Conservation (phyloP, 1,140 invertebrate species). For the Drosophila willistoni region DNA sequence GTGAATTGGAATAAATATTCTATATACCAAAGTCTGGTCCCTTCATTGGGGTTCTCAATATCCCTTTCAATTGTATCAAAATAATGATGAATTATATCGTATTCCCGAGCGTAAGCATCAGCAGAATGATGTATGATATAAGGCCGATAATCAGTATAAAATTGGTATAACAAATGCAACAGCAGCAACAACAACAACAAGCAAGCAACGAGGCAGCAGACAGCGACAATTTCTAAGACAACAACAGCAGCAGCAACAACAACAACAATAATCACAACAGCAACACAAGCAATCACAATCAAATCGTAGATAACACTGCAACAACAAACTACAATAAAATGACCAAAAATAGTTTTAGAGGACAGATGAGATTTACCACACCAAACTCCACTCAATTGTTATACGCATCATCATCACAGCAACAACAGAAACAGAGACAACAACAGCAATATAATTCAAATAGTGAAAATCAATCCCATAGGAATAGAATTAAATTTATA, state of each 20-base stretch:
- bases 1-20: too few relatives aligned
- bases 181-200: conserved; percentile 23
- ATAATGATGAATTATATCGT: conserved; percentile 90
- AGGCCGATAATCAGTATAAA: conserved; percentile 69
- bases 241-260: conserved; percentile 42
- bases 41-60: too few relatives aligned
- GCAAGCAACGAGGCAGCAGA: conserved; percentile 57
- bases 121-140: too few relatives aligned
- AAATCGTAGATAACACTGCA: conserved; percentile 62
- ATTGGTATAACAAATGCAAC: conserved; percentile 63
- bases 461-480: conserved; percentile 67
- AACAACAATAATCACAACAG: conserved; percentile 43
- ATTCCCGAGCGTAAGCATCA: conserved; percentile 63
- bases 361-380: conserved; percentile 72
- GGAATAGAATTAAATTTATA: conserved; percentile 56
- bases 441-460: conserved; percentile 60
- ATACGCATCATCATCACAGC: conserved; percentile 69
- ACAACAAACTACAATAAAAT: conserved; percentile 72
- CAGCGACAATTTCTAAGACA: conserved; percentile 60
- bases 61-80: conserved; percentile 88
- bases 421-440: conserved; percentile 36
- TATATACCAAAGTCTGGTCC: too few relatives aligned
- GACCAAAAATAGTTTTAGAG: conserved; percentile 83
- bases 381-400: conserved; percentile 30
- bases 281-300: conserved; percentile 39